Evolutionary conservation across 2,888 invertebrate species (phyloP).

Genomic region (Polietes domitor): DNA sequence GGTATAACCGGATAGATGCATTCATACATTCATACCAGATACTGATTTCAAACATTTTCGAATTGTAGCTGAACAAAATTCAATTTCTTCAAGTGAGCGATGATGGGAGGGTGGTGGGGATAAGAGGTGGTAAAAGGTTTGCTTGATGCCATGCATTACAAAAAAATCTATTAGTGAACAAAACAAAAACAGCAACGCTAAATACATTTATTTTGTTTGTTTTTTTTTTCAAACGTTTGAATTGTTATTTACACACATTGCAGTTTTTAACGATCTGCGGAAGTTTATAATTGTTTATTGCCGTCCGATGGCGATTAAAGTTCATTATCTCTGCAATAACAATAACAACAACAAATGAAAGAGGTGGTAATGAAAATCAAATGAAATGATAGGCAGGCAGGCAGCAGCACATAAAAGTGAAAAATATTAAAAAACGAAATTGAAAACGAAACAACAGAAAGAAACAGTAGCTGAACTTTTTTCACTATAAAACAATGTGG

Average conservation of each 20-base stretch:
- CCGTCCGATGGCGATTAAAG: slow-evolving; percentile 25
- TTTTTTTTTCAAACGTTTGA: not conserved
- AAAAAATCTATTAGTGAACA: not conserved
- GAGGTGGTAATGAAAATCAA: not conserved
- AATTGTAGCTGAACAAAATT: not conserved
- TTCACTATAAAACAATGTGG: too few relatives aligned
- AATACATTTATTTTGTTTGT: too few relatives aligned
- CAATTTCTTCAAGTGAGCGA: not conserved
- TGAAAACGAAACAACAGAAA: too few relatives aligned
- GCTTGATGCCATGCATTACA: not conserved
- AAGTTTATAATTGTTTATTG: slow-evolving; percentile 42
- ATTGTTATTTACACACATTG: not conserved
- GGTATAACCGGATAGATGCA: too few relatives aligned
- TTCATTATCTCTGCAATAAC: slow-evolving; percentile 18
- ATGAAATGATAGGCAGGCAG: not conserved
- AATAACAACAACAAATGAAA: not conserved
- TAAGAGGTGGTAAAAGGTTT: not conserved
- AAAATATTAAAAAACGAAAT: too few relatives aligned
- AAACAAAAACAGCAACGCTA: not conserved
- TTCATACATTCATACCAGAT: not conserved
- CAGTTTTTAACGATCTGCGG: slow-evolving; percentile 28
- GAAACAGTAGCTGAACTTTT: too few relatives aligned
- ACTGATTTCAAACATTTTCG: not conserved
- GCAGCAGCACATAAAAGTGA: too few relatives aligned
- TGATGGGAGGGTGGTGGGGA: not conserved